A percentile compares a stretch with the other conserved stretches of the same genome.
These are phyloP conservation scores for Chelon auratus DNA, from an alignment of 2,797 vertebrate genomes.

Conservation along the genomic window DNA sequence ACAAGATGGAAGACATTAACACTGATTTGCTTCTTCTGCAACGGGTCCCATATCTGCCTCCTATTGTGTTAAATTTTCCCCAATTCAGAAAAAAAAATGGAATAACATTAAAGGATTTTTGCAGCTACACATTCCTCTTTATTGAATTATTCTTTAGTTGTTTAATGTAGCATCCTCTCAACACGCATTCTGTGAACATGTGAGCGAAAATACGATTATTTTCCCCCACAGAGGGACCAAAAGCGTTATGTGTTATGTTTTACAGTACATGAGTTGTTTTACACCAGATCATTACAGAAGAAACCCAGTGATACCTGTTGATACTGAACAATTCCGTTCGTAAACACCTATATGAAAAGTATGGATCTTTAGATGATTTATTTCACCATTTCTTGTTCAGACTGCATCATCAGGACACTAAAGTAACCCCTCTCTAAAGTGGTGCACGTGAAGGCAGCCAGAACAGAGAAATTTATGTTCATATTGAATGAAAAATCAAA, in stretches of 20 bases:
- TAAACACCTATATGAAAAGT: slow-evolving; percentile 14
- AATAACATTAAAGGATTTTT: slow-evolving; percentile 5
- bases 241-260: slow-evolving; percentile 1
- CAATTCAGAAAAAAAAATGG: slow-evolving; percentile 4
- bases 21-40: neutral
- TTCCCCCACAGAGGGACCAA: slow-evolving; percentile 2
- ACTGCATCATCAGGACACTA: slow-evolving; percentile 20
- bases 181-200: neutral
- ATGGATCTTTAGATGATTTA: neutral
- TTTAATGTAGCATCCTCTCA: neutral
- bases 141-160: slow-evolving; percentile 22
- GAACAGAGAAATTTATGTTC: slow-evolving; percentile 32
- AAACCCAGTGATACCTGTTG: slow-evolving; percentile 20
- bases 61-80: too few species aligned
- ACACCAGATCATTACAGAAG: slow-evolving; percentile 41
- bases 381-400: slow-evolving; percentile 24
- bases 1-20: neutral
- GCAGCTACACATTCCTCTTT: slow-evolving; percentile 25
- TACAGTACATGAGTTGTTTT: slow-evolving; percentile 60
- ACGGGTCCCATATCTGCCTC: neutral
- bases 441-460: slow-evolving; percentile 61
- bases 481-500: slow-evolving; percentile 23
- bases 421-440: slow-evolving; percentile 36
- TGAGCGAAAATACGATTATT: neutral
- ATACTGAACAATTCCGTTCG: slow-evolving; percentile 26